A percentile compares a stretch with the other conserved stretches of the same genome.
Conservation (phyloP, 1,140 invertebrate genomes). For the Pachypeltis micranthus region DNA sequence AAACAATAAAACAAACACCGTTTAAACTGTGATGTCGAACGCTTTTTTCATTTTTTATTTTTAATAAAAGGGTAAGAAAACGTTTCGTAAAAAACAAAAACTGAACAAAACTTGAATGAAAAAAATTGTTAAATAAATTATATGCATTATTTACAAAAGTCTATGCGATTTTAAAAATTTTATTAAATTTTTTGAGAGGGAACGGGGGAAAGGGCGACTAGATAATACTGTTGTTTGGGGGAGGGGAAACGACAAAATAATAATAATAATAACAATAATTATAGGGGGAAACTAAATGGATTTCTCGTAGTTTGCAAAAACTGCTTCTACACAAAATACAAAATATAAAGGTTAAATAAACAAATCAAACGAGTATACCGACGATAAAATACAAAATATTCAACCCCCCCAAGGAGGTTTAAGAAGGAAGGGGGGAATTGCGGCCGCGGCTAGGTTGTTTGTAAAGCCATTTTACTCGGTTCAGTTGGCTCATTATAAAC, state of each 20-base stretch:
- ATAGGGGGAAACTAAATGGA: not conserved
- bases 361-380: no score
- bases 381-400: no score
- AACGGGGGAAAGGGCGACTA: slow-evolving; percentile 16
- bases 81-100: not conserved
- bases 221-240: slow-evolving; percentile 18
- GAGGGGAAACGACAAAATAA: not conserved
- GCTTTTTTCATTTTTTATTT: no score
- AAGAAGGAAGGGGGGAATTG: no score
- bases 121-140: slow-evolving; percentile 18
- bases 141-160: slow-evolving; percentile 15
- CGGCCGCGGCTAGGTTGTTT: no score
- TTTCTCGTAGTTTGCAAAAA: not conserved
- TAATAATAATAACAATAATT: no score
- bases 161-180: slow-evolving; percentile 7
- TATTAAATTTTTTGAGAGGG: no score
- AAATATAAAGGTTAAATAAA: no score
- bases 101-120: slow-evolving; percentile 9
- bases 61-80: not conserved
- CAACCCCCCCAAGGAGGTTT: no score
- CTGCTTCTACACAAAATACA: no score
- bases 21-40: slow-evolving; percentile 4
- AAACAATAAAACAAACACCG: not conserved
- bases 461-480: no score
- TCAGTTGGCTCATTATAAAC: no score